Evolutionary conservation across 2,888 invertebrate genomes (phyloP).

Genomic region (Stenodema calcarata): DNA sequence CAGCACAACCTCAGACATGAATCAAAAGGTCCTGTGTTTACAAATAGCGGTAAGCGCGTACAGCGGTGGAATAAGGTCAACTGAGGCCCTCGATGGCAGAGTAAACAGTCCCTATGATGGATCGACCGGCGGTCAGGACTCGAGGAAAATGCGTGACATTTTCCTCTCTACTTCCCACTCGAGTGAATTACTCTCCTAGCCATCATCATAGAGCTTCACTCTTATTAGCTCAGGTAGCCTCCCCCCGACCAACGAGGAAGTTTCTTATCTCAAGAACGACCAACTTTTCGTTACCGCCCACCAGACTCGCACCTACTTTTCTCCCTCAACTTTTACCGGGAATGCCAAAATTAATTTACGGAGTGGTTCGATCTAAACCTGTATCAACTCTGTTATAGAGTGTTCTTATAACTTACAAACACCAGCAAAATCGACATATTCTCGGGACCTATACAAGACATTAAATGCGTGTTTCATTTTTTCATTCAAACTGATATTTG

Average conservation of each 20-base stretch:
- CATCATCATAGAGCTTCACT: not conserved
- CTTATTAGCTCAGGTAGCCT: not conserved
- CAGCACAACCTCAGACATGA: too few relatives aligned
- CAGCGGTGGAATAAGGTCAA: not conserved
- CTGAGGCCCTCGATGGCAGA: not conserved
- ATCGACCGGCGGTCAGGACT: not conserved
- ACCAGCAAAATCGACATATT: not conserved
- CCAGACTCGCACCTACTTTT: not conserved
- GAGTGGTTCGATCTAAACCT: not conserved
- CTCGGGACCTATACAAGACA: not conserved
- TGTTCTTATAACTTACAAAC: not conserved
- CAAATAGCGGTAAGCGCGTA: too few relatives aligned
- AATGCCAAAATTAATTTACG: not conserved
- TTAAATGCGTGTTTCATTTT: too few relatives aligned
- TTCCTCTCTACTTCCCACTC: not conserved
- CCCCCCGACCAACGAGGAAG: not conserved
- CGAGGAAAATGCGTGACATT: slow-evolving; percentile 24
- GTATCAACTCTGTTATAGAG: not conserved
- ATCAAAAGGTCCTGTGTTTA: too few relatives aligned
- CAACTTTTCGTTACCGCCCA: not conserved
- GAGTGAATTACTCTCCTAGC: not conserved
- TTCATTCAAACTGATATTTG: too few relatives aligned
- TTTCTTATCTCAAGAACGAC: not conserved
- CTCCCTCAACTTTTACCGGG: not conserved
- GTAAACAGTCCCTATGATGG: not conserved